Evolutionary conservation across 2,113 vertebrate genomes (phyloP).

Genomic region (Chlorodrepanis virens): DNA sequence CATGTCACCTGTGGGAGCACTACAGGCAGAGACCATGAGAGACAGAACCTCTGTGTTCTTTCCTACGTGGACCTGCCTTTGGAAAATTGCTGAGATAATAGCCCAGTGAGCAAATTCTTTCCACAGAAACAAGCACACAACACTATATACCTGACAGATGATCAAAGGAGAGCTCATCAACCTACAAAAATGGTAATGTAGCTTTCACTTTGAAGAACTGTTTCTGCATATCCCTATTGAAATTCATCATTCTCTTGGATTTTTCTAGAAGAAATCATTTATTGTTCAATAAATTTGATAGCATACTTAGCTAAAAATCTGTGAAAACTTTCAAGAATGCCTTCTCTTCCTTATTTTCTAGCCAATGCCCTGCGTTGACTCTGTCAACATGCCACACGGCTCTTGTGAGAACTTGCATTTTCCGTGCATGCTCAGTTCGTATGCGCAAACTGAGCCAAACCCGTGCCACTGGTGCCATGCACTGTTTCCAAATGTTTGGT

Average conservation of each 20-base stretch:
- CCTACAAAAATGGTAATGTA: neutral
- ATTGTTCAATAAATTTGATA: neutral
- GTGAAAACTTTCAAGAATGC: neutral
- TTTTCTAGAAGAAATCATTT: neutral
- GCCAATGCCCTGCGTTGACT: neutral
- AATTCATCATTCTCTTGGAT: neutral
- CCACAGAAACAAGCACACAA: neutral
- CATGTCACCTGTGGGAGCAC: neutral
- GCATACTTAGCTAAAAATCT: neutral
- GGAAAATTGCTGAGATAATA: neutral
- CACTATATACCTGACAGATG: neutral
- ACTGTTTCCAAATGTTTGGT: neutral
- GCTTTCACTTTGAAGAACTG: neutral
- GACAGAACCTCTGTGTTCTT: neutral
- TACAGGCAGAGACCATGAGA: rapidly evolving
- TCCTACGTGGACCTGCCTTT: neutral
- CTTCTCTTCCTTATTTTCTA: neutral
- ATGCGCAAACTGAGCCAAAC: neutral
- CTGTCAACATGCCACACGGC: rapidly evolving
- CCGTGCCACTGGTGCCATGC: neutral
- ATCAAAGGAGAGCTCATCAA: neutral
- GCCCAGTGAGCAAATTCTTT: neutral
- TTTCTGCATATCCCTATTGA: neutral
- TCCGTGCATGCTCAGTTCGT: neutral
- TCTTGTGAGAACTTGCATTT: neutral